Evolutionary conservation across 2,888 invertebrate species (phyloP).

Genomic region (Caenorhabditis sp.): DNA sequence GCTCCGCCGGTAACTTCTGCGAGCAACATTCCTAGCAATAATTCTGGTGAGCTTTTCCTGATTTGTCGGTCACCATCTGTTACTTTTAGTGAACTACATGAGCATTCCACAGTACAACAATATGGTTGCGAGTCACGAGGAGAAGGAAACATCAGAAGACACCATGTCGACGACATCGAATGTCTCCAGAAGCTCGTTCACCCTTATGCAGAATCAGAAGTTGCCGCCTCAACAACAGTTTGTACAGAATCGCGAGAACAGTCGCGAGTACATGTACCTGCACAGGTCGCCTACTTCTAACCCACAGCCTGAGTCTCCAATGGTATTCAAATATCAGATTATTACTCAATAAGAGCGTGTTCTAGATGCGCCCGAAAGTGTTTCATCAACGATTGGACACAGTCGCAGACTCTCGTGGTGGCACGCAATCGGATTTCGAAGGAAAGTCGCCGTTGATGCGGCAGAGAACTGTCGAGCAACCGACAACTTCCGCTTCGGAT

Average conservation of each 20-base stretch:
- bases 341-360: neutral
- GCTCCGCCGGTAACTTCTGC: constrained; percentile 25
- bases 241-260: constrained; percentile 45
- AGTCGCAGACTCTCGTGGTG: constrained; percentile 39
- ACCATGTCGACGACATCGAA: constrained; percentile 59
- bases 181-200: constrained; percentile 61
- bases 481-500: constrained; percentile 52
- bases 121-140: constrained; percentile 19
- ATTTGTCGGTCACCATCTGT: too few relatives aligned
- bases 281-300: constrained; percentile 49
- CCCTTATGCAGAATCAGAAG: constrained; percentile 49
- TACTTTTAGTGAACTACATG: constrained; percentile 48
- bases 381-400: constrained; percentile 41
- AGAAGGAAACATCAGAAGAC: constrained; percentile 55
- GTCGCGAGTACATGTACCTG: constrained; percentile 53
- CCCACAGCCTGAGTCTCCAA: constrained; percentile 27
- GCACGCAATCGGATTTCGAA: constrained; percentile 62
- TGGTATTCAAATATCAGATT: too few relatives aligned
- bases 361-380: constrained; percentile 37
- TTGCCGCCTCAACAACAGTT: constrained; percentile 38
- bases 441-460: constrained; percentile 35
- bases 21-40: constrained; percentile 17
- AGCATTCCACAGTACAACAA: constrained; percentile 34
- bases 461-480: constrained; percentile 34
- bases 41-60: constrained; percentile 26